A percentile compares a stretch with the other conserved stretches of the same genome.
Evolutionary conservation across 2,113 vertebrate genomes (phyloP).

Genomic region (Lanius ludovicianus): DNA sequence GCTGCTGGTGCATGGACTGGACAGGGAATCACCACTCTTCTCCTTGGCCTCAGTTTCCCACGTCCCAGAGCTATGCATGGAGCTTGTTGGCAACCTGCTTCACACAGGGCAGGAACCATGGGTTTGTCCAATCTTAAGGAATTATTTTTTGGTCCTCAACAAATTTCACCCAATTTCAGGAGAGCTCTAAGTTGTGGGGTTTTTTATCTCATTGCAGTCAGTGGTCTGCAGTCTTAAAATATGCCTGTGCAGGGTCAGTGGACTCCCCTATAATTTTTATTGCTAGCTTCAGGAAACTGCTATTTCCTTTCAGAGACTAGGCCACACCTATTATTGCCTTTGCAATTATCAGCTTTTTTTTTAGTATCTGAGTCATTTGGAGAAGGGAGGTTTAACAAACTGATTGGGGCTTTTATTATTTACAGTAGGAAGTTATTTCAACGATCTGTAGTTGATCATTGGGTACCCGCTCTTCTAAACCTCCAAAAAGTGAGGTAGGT

Average conservation of each 20-base stretch:
- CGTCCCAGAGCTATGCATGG: fast-evolving
- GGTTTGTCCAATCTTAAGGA: background rate
- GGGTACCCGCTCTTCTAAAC: background rate
- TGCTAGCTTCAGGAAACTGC: background rate
- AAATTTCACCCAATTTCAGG: background rate
- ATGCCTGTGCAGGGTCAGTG: background rate
- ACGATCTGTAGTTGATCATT: background rate
- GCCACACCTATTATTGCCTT: background rate
- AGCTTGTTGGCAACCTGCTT: background rate
- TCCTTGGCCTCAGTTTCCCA: background rate
- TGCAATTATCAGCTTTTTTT: background rate
- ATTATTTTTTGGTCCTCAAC: background rate
- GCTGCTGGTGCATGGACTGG: background rate
- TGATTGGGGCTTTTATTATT: background rate
- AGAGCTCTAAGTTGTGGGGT: background rate
- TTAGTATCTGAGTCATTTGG: background rate
- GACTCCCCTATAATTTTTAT: background rate
- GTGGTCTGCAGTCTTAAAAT: background rate
- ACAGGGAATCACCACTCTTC: background rate
- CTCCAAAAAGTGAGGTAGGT: background rate
- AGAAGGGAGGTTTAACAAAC: background rate
- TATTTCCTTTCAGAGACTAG: background rate
- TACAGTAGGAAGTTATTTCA: background rate
- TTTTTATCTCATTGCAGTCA: background rate
- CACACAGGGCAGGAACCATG: fast-evolving